A percentile compares a stretch with the other conserved stretches of the same genome.
phyloP scores from a whole-genome alignment of 1,140 invertebrate species.

The Apis cerana region DNA sequence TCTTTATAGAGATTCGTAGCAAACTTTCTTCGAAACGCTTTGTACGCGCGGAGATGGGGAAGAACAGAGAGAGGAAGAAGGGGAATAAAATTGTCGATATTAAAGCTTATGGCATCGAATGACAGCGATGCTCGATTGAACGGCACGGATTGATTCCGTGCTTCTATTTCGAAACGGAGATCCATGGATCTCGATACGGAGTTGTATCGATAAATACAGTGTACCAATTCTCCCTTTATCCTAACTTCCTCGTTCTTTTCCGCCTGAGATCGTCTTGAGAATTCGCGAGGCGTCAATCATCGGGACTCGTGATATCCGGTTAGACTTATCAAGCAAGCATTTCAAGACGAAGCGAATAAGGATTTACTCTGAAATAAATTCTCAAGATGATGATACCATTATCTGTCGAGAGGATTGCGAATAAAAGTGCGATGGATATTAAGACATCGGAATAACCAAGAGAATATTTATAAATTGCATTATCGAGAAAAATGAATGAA shows the following conservation, averaged over 20 bases:
- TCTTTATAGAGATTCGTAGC: too few relatives aligned
- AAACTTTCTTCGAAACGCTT: too few relatives aligned
- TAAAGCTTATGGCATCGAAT: constrained; percentile 66
- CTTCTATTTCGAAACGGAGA: constrained; percentile 49
- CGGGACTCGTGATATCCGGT: neutral
- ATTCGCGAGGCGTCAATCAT: constrained; percentile 31
- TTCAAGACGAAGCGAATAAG: neutral
- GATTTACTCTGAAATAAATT: neutral
- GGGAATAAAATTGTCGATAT: constrained; percentile 59
- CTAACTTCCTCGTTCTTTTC: too few relatives aligned
- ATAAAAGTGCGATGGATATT: neutral
- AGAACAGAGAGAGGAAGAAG: constrained; percentile 32
- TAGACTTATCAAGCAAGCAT: neutral
- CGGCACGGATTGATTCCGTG: constrained; percentile 52
- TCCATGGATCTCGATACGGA: constrained; percentile 63
- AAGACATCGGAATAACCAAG: too few relatives aligned
- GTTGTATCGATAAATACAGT: constrained; percentile 53
- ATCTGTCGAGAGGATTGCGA: neutral
- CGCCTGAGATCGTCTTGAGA: constrained; percentile 21
- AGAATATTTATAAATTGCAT: too few relatives aligned
- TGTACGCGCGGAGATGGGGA: constrained; percentile 21
- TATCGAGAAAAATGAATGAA: too few relatives aligned
- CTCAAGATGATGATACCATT: too few relatives aligned
- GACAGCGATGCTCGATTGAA: constrained; percentile 53
- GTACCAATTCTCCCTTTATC: neutral